Evolutionary conservation across 2,888 invertebrate species (phyloP), one percentile per base, ranked within the genome.

Genomic region (Polia nebulosa): DNA sequence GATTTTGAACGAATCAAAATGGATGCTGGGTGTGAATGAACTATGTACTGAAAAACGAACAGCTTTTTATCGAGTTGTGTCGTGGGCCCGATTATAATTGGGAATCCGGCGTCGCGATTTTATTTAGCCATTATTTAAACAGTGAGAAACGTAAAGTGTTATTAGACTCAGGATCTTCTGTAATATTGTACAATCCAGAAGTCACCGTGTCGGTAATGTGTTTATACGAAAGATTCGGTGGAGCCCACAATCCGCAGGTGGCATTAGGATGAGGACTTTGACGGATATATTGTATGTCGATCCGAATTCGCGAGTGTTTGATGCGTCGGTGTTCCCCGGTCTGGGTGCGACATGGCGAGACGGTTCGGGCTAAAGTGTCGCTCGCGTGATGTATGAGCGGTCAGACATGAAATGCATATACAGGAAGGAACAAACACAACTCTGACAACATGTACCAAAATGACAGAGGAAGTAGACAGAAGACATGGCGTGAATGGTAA

Each of bases 401-500:
- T 95, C 91, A 94, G 96, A 94, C 95, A 96, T 96, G 96, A 96
- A 94, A 96, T 96, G 96, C 96, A 96, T 96, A 96, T 96, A 96
- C 96, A 96, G 95, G 96, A 95, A 95, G 94, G 96, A 94, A 94
- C 95, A 89, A 96, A 96, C 95, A 96, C 96, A 96, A 97, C 96
- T 96, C 96, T 96, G 96, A 97, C 97, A 97, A 97, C 97, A 97
- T 97, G 97, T 97, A 96, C 95, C 95, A 95, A 95, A 95, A 95
- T 95, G 95, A 95, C 95, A 95, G 95, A 95, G 94, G 95, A 97
- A 96, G 96, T 96, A 96, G 96, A 97, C 96, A 96, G 96, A 96
- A 96, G 96, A 96, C 96, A 97, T 96, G 97, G 97, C 96, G 96
- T 97, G 93, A 97, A 97, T 96, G 97, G 97, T 94, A 97, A 96